Evolutionary conservation across 2,113 vertebrate genomes (phyloP).

Genomic region (Salvator merianae): DNA sequence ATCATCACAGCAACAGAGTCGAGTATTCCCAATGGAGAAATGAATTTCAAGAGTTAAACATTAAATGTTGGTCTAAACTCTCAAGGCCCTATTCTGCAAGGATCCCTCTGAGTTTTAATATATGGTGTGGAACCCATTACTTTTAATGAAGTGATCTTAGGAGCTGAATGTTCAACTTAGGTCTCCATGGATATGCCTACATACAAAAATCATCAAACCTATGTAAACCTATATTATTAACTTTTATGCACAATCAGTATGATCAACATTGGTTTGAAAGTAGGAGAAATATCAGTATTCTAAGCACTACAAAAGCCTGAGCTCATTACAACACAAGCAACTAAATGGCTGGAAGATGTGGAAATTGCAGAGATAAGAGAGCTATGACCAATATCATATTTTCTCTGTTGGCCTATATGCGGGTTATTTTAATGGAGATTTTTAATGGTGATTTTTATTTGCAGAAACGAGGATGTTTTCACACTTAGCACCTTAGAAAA

Average conservation of each 20-base stretch:
- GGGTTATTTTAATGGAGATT: too few species aligned
- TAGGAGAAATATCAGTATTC: background rate
- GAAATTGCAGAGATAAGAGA: background rate
- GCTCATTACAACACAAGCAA: background rate
- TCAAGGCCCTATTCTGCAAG: constrained; percentile 47
- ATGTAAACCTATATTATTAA: background rate
- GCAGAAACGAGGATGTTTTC: too few species aligned
- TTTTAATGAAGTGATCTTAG: constrained; percentile 7
- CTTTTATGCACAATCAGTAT: background rate
- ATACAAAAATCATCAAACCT: background rate
- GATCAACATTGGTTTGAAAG: background rate
- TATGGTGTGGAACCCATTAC: background rate
- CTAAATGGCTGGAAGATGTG: background rate
- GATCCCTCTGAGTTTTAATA: constrained; percentile 34
- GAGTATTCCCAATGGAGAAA: constrained; percentile 50
- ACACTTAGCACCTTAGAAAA: too few species aligned
- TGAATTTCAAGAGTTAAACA: constrained; percentile 49
- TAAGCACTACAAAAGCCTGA: background rate
- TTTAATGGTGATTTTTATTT: background rate
- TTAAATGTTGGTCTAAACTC: constrained; percentile 42
- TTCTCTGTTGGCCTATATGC: too few species aligned
- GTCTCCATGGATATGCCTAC: background rate
- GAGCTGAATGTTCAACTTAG: background rate
- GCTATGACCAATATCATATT: background rate
- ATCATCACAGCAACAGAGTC: constrained; percentile 55